Evolutionary conservation across 53 echinoderm and acorn worm genomes (phyloP), one percentile per base, ranked within the genome.

Genomic region (Hippasteria phrygiana): DNA sequence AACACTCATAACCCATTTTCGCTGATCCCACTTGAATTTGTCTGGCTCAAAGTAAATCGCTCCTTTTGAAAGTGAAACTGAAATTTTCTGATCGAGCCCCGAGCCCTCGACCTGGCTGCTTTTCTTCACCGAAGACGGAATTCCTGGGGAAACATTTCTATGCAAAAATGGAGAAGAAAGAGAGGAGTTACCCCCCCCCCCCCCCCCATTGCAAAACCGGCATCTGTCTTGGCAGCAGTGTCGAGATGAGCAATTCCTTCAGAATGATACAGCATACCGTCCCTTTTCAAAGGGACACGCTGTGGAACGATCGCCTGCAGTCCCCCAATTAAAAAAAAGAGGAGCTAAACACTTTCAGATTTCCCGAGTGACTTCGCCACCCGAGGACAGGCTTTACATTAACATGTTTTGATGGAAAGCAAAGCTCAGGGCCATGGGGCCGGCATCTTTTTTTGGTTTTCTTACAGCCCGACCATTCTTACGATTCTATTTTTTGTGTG

Each of bases 321-420:
- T 73, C 7, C n/a, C 40, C 81, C 0, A 36, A 33, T n/a, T 65
- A 16, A 62, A 78, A 81, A 81, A 64, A n/a, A n/a, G n/a, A n/a
- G n/a, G n/a, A n/a, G 71, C 71, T 51, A 69, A 69, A 85, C 70
- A 85, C 85, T 85, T 85, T 85, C 46, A 85, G 71, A 85, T 85
- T 85, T 85, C 85, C 85, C 71, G 71, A 67, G 85, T 70, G 85
- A 71, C 85, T 31, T 3, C 0, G 51, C 3, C 43, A 43, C 85
- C 71, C 6, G 36, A 50, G 70, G 85, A 36, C 39, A 13, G 85
- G 70, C 70, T 85, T 85, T 85, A 85, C 85, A 85, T 85, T 71
- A 69, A 69, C 70, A 85, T 85, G 85, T 85, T 85, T 85, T 69
- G 70, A 85, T 71, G 71, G 41, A 85, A 85, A 85, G 85, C 85